Base-by-base conservation (phyloP, 2,888 invertebrate genomes). In the Cheilosia vulpina region DNA sequence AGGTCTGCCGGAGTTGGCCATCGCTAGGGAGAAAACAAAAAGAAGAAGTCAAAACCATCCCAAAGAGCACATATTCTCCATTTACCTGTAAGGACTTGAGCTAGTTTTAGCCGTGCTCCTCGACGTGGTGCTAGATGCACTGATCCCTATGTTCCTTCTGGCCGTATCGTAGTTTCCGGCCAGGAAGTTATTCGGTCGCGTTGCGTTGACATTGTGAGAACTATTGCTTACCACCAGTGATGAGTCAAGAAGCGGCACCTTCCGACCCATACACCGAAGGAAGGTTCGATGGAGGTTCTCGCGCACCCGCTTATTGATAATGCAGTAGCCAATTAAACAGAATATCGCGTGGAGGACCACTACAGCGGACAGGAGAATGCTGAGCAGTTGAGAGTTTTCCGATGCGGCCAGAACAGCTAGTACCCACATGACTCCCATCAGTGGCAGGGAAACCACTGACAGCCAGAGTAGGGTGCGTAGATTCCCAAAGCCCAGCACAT, bases 41-140 rank as follows among this genome's bases (percentile, higher is more conserved):
- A 63, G 68, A 73, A 19, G 27, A 13, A 19, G 5, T 41, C 15
- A 21, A 2, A 5, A 4, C 13, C 0, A 52, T 13, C n/a, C 66
- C 13, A 7, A 45, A 1, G 11, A 41, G n/a, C 2, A 15, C n/a
- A n/a, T n/a, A 31, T 9, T 53, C 1, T 15, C 4, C 38, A 53
- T 81, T 88, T 90, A 95, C 95, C 96, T 95, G 90, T 98, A 98
- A 11, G 98, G 97, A 91, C 98, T 97, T 34, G 98, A 97, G 89
- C 97, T 96, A 15, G 98, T 98, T 92, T 98, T 98, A 62, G 97
- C 98, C 0, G 98, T 98, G 38, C 98, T 98, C 87, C 98, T 94
- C 1, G 98, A 98, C 0, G 98, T 98, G 0, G 98, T 98, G 81
- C 98, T 98, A 0, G 98, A 98, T 0, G 98, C 97, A 13, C 98